Evolutionary conservation across 2,888 invertebrate species (phyloP).

Genomic region (Panzeria rudis): DNA sequence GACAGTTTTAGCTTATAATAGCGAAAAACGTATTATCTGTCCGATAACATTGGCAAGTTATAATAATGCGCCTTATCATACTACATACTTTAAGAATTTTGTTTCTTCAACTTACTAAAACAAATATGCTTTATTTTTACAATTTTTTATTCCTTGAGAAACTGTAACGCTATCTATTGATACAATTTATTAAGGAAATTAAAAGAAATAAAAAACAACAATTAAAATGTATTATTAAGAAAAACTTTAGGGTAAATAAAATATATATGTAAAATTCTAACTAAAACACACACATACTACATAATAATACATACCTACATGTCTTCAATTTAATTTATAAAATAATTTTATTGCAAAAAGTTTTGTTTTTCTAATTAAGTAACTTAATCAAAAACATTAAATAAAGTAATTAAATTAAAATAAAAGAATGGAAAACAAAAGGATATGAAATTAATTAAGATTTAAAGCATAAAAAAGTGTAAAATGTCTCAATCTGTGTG

Average conservation of each 20-base stretch:
- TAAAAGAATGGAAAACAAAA: neutral
- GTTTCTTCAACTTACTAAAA: neutral
- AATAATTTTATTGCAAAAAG: neutral
- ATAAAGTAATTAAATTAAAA: conserved; percentile 19
- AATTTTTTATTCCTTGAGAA: neutral
- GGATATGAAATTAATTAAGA: conserved; percentile 16
- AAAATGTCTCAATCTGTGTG: conserved; percentile 60
- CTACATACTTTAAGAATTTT: neutral
- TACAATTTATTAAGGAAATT: neutral
- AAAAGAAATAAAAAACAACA: neutral
- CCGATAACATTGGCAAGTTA: too few relatives aligned
- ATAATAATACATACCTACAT: neutral
- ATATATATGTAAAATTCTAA: conserved; percentile 12
- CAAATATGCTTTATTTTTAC: conserved; percentile 18
- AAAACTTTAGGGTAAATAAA: conserved; percentile 4
- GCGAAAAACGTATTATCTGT: too few relatives aligned
- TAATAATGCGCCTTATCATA: too few relatives aligned
- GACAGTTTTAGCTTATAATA: too few relatives aligned
- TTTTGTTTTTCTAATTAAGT: conserved; percentile 9
- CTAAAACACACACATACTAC: neutral
- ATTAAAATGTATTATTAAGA: conserved; percentile 10
- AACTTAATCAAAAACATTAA: conserved; percentile 28
- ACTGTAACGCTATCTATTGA: neutral
- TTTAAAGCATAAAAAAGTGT: conserved; percentile 40
- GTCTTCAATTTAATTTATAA: neutral